phyloP scores from a whole-genome alignment of 1,140 invertebrate genomes.

The Drosophila arawakana region DNA sequence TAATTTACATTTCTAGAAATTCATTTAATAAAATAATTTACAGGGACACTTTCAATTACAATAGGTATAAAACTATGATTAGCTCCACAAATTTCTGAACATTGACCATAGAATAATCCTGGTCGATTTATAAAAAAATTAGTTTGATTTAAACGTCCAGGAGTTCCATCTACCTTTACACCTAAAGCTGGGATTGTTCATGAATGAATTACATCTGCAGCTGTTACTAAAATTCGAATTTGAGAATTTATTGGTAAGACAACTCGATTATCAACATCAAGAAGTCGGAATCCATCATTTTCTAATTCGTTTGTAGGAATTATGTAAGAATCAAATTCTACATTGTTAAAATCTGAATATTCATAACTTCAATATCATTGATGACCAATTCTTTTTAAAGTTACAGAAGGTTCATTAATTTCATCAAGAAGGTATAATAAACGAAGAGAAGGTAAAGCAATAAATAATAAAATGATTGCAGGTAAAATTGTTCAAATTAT shows the following conservation, averaged over 20 bases:
- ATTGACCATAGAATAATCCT: slow-evolving; percentile 89
- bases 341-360: slow-evolving; percentile 87
- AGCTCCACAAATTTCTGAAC: slow-evolving; percentile 91
- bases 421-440: slow-evolving; percentile 88
- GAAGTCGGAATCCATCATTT: slow-evolving; percentile 85
- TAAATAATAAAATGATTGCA: slow-evolving; percentile 87
- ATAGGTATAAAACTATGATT: slow-evolving; percentile 93
- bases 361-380: slow-evolving; percentile 90
- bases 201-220: slow-evolving; percentile 89
- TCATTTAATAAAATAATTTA: slow-evolving; percentile 86
- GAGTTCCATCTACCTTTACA: slow-evolving; percentile 88
- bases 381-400: slow-evolving; percentile 87
- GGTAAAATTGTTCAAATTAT: slow-evolving; percentile 88
- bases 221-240: slow-evolving; percentile 87
- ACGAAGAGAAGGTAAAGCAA: slow-evolving; percentile 87
- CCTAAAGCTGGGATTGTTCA: slow-evolving; percentile 88
- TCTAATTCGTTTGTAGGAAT: slow-evolving; percentile 83
- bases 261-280: slow-evolving; percentile 88
- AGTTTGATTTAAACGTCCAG: slow-evolving; percentile 89
- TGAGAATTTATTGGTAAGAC: slow-evolving; percentile 86
- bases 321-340: slow-evolving; percentile 89
- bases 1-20: slow-evolving; percentile 85
- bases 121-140: slow-evolving; percentile 86
- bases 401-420: slow-evolving; percentile 85
- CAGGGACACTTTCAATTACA: slow-evolving; percentile 86